Percentiles rank a stretch among this genome's conserved stretches.
These are phyloP conservation scores for Magallana ariakensis DNA, from an alignment of 1,140 invertebrate species.

Conservation along the genomic window DNA sequence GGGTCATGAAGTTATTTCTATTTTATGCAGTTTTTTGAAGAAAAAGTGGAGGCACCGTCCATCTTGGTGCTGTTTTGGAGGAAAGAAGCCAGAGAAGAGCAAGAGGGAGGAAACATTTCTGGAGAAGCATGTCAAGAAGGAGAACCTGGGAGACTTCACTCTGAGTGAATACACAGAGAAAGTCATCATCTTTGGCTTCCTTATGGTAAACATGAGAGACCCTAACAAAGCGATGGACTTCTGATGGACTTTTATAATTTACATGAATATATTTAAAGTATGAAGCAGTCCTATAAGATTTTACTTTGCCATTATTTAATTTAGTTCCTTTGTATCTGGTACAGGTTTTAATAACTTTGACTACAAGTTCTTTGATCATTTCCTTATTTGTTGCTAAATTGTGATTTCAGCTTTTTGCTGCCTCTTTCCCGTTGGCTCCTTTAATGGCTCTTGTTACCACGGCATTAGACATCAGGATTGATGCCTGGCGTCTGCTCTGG, in stretches of 20 bases:
- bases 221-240: too few relatives aligned
- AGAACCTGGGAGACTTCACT: conserved; percentile 78
- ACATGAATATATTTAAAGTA: too few relatives aligned
- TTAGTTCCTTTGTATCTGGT: too few relatives aligned
- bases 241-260: too few relatives aligned
- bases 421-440: conserved; percentile 80
- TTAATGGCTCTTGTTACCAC: conserved; percentile 78
- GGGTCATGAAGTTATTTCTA: neutral
- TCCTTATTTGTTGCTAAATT: neutral
- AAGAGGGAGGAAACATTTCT: conserved; percentile 62
- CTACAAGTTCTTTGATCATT: neutral
- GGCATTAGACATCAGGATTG: conserved; percentile 78
- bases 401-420: conserved; percentile 79
- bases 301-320: too few relatives aligned
- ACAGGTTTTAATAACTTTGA: neutral
- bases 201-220: conserved; percentile 73
- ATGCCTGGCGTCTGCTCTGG: conserved; percentile 79
- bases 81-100: conserved; percentile 1
- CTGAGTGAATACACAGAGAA: conserved; percentile 81
- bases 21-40: conserved; percentile 61
- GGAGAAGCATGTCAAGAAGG: conserved; percentile 76
- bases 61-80: conserved; percentile 57
- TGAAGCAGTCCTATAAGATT: too few relatives aligned
- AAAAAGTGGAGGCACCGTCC: conserved; percentile 63
- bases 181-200: conserved; percentile 80